Evolutionary conservation across 2,888 invertebrate genomes (phyloP).

Genomic region (Antheraea assamensis): DNA sequence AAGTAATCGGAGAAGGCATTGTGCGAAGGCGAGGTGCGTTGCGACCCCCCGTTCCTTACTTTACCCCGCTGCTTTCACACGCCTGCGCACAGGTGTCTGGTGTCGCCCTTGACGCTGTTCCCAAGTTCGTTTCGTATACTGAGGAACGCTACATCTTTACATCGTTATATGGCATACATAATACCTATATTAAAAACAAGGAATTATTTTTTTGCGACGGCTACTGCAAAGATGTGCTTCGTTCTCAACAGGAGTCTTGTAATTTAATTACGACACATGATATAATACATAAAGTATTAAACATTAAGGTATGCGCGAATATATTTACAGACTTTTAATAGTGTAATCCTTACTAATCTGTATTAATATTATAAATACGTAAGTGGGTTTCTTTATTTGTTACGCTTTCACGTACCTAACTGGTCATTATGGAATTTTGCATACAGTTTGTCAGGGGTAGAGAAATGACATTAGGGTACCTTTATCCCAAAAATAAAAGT

Average conservation of each 20-base stretch:
- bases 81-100: constrained; percentile 78
- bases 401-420: too few relatives aligned
- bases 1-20: constrained; percentile 79
- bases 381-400: too few relatives aligned
- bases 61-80: constrained; percentile 69
- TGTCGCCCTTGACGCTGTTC: constrained; percentile 77
- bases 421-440: too few relatives aligned
- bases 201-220: not conserved
- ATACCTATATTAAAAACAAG: not conserved
- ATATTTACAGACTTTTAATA: not conserved
- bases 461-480: too few relatives aligned
- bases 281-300: too few relatives aligned
- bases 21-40: constrained; percentile 77
- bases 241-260: not conserved
- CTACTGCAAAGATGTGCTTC: not conserved
- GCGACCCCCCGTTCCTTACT: constrained; percentile 49
- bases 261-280: too few relatives aligned
- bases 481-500: too few relatives aligned
- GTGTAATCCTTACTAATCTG: not conserved
- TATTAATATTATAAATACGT: too few relatives aligned
- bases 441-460: too few relatives aligned
- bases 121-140: constrained; percentile 61
- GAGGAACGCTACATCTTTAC: constrained; percentile 6
- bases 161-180: not conserved
- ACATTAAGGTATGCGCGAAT: not conserved